These are phyloP conservation scores for Gasterosteus aculeatus DNA, from an alignment of 2,113 vertebrate species.

Conservation along the genomic window DNA sequence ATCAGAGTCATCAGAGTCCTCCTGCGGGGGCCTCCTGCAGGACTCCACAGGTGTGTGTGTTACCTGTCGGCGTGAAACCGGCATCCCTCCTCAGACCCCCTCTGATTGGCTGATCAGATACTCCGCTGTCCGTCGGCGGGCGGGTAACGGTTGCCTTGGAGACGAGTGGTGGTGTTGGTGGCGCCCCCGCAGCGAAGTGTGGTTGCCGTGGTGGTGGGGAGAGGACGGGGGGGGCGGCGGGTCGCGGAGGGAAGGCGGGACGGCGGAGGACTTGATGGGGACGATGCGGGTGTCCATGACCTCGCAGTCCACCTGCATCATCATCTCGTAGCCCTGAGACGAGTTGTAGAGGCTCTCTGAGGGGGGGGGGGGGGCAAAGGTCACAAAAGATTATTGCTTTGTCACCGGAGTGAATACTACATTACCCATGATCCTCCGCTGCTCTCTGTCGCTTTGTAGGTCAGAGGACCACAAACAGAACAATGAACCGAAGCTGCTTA, in stretches of 20 bases:
- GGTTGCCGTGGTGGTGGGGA: conserved; percentile 75
- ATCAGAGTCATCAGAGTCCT: no score
- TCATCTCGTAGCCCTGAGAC: conserved; percentile 88
- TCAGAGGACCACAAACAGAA: not conserved
- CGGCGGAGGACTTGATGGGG: conserved; percentile 91
- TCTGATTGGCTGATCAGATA: conserved; percentile 78
- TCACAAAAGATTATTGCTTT: no score
- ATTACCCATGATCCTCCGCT: not conserved
- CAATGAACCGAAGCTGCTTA: no score
- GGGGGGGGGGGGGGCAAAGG: not conserved
- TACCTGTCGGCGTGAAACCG: conserved; percentile 9
- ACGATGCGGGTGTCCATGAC: conserved; percentile 94
- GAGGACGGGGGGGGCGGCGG: conserved; percentile 63
- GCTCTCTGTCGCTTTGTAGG: not conserved
- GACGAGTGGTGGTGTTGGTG: conserved; percentile 58
- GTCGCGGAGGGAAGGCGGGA: conserved; percentile 87
- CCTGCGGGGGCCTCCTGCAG: no score
- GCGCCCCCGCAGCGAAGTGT: conserved; percentile 76
- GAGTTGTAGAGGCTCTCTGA: conserved; percentile 87
- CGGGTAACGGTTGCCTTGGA: conserved; percentile 53
- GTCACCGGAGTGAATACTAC: not conserved
- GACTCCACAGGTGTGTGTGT: not conserved
- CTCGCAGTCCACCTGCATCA: conserved; percentile 97
- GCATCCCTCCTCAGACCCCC: conserved; percentile 59
- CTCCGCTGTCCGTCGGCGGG: conserved; percentile 47